Evolutionary conservation across 30 jellyfish, hydroid and myxozoan species (phyloP).

Genomic region (Cassiopea andromeda): DNA sequence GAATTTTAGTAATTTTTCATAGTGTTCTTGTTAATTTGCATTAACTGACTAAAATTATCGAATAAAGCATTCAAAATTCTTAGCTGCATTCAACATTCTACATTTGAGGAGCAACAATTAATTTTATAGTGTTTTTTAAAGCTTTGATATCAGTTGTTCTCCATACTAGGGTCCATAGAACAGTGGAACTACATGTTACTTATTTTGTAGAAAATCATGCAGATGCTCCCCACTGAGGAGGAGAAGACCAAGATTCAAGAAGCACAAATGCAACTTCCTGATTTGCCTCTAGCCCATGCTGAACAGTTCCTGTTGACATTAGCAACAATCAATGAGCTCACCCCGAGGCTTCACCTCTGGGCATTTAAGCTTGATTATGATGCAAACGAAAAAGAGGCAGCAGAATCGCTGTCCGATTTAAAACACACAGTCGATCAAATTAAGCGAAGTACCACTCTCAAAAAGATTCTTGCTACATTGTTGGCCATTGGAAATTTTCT

Average conservation of each 20-base stretch:
- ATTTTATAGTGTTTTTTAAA: no score
- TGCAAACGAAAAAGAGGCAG: conserved; percentile 92
- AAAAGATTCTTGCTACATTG: conserved; percentile 80
- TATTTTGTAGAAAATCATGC: conserved; percentile 83
- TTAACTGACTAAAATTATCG: no score
- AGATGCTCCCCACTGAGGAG: conserved; percentile 98
- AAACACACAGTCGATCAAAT: conserved; percentile 75
- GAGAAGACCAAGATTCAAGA: conserved; percentile 97
- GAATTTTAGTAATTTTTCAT: no score
- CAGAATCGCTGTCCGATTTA: conserved; percentile 92
- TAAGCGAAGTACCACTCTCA: conserved; percentile 77
- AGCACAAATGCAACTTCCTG: conserved; percentile 96
- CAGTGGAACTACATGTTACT: background rate
- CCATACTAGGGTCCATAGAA: no score
- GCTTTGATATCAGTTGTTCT: no score
- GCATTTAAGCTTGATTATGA: conserved; percentile 94
- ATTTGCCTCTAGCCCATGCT: conserved; percentile 98
- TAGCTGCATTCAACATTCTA: no score
- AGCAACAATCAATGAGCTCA: conserved; percentile 93
- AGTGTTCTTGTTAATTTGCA: no score
- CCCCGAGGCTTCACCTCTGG: conserved; percentile 95
- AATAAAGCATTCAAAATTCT: no score
- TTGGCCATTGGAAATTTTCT: conserved; percentile 94
- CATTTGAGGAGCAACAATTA: no score
- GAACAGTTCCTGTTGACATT: conserved; percentile 90